These are phyloP conservation scores for Olivierus martensii DNA, from an alignment of 1,140 invertebrate species.

Conservation along the genomic window DNA sequence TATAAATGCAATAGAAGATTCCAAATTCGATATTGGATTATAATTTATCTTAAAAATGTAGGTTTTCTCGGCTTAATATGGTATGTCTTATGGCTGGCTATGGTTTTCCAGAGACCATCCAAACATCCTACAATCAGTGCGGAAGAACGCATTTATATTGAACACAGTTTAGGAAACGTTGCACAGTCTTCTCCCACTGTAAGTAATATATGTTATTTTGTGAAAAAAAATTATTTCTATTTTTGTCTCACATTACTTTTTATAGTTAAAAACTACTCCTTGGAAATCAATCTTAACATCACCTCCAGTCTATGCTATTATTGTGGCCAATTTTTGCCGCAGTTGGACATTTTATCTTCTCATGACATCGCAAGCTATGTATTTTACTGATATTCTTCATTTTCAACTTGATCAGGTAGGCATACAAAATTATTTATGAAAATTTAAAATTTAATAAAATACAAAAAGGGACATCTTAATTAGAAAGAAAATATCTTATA, in stretches of 20 bases:
- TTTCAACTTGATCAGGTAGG: slow-evolving; percentile 77
- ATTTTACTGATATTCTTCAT: slow-evolving; percentile 81
- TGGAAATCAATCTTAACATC: slow-evolving; percentile 91
- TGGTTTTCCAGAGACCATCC: slow-evolving; percentile 85
- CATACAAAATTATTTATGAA: neutral
- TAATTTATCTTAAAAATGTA: slow-evolving; percentile 6
- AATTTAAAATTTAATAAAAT: too few species aligned
- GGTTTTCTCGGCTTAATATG: slow-evolving; percentile 42
- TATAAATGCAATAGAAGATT: neutral
- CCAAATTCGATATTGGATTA: neutral
- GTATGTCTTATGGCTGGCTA: slow-evolving; percentile 80
- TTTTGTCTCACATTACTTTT: too few species aligned
- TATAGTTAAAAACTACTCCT: slow-evolving; percentile 66
- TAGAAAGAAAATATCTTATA: slow-evolving; percentile 28
- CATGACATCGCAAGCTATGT: slow-evolving; percentile 91
- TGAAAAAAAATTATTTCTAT: too few species aligned
- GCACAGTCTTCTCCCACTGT: slow-evolving; percentile 29
- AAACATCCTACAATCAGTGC: slow-evolving; percentile 86
- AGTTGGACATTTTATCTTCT: slow-evolving; percentile 99
- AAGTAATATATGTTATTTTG: slow-evolving; percentile 8
- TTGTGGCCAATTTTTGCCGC: slow-evolving; percentile 97
- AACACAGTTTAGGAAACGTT: slow-evolving; percentile 74
- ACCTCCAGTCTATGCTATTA: slow-evolving; percentile 87
- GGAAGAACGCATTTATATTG: slow-evolving; percentile 87
- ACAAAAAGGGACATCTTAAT: too few species aligned